phyloP scores from a whole-genome alignment of 2,113 vertebrate species.

The Cepphus grylle region DNA sequence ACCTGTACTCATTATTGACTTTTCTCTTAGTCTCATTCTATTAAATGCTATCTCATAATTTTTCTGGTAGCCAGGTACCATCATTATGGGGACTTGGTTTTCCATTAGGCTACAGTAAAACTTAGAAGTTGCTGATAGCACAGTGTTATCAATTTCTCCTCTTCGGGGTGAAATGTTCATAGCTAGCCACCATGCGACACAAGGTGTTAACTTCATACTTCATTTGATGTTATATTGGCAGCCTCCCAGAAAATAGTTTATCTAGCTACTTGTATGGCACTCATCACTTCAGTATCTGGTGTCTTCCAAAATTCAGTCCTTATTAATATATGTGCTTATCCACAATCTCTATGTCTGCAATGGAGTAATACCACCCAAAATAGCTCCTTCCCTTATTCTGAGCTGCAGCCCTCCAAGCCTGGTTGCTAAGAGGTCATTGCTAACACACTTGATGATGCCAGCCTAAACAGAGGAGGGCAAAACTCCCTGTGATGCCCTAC shows the following conservation, averaged over 20 bases:
- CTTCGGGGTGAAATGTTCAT: neutral
- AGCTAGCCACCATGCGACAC: neutral
- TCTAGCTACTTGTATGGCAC: neutral
- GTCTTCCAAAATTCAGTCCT: constrained; percentile 26
- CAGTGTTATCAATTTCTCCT: neutral
- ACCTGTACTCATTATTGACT: neutral
- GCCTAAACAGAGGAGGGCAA: neutral
- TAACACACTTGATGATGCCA: neutral
- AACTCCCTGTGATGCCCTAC: neutral
- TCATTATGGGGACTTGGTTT: neutral
- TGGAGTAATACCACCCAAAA: constrained; percentile 21
- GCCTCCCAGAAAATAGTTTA: neutral
- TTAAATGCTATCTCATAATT: neutral
- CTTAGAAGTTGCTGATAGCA: neutral
- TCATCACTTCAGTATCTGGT: neutral
- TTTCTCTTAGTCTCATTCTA: neutral
- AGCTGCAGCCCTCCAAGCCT: neutral
- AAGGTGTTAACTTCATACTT: constrained; percentile 6
- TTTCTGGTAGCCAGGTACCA: neutral
- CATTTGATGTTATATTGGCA: neutral
- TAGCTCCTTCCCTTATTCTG: neutral
- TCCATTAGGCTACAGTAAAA: neutral
- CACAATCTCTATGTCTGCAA: neutral
- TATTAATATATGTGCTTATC: constrained; percentile 10
- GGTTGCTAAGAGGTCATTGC: neutral